Evolutionary conservation across 1,140 invertebrate species (phyloP), one percentile per base, ranked within the genome.

Genomic region (Helicorthomorpha holstii): DNA sequence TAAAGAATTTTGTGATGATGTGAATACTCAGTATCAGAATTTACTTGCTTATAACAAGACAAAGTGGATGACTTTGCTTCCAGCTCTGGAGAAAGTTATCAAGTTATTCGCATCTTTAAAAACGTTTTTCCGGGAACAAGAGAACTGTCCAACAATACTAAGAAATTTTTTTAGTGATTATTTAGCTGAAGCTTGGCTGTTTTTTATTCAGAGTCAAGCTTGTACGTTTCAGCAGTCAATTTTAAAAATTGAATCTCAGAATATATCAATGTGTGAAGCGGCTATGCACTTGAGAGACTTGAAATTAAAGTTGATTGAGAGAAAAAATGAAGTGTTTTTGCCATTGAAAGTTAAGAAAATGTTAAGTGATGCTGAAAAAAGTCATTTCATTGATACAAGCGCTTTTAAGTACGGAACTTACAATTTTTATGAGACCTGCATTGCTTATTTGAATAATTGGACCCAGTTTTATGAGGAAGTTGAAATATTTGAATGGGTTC

Each of bases 1-100:
- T 16, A 49, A 49, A 29, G 24, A 27, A 27, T 29, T 49, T 14
- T 49, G 24, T 49, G 48, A 26, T 4, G 26, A 49, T 27, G 48
- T 3, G 27, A 26, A 27, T 23, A 19, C 27, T 23, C 23, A 29
- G 27, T 49, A 49, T 29, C 3, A 24, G 24, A 3, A n/a, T 2
- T 49, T 49, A 26, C 19, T 49, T 7, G 27, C 3, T 23, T 1
- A 7, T 7, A 7, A 7, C 29, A 34, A 34, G 16, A 34, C 29
- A 34, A 34, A 16, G 16, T 34, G 29, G 29, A 7, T 7, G 16
- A 16, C 29, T 34, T 16, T 34, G 16, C 29, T 34, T 7, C 29
- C 29, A 7, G 29, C 29, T 7, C 7, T 7, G 7, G 7, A 34
- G 7, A n/a, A n/a, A n/a, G n/a, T n/a, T n/a, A n/a, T n/a, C n/a